Percentiles rank a stretch among this genome's conserved stretches.
Evolutionary conservation across 1,140 invertebrate genomes (phyloP).

Genomic region (Drosophila santomea): DNA sequence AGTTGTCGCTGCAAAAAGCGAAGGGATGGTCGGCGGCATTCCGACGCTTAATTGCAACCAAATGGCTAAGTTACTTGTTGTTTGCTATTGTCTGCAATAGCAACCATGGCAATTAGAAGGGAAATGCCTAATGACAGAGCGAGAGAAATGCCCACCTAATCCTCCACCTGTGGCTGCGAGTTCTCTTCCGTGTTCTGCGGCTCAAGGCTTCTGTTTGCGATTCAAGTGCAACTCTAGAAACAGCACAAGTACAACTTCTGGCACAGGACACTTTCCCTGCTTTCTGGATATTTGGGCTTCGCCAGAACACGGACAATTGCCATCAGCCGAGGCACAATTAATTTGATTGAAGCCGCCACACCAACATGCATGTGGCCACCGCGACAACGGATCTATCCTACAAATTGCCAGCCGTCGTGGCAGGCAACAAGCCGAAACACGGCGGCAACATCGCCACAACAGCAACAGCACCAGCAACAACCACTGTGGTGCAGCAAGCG

Average conservation of each 20-base stretch:
- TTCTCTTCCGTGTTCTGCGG: neutral
- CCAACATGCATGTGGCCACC: constrained; percentile 44
- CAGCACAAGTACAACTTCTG: no score
- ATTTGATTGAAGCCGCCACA: constrained; percentile 84
- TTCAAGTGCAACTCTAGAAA: no score
- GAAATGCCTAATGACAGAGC: constrained; percentile 46
- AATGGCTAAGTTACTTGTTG: constrained; percentile 18
- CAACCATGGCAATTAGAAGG: constrained; percentile 33
- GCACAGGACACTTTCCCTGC: neutral
- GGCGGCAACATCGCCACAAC: constrained; percentile 12
- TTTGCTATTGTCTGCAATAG: constrained; percentile 26
- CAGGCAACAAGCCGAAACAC: constrained; percentile 23
- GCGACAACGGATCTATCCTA: constrained; percentile 67
- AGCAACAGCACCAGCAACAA: constrained; percentile 44
- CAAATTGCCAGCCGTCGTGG: constrained; percentile 57
- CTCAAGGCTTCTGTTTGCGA: no score
- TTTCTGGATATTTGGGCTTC: neutral
- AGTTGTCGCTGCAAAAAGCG: neutral
- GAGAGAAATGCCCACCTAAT: neutral
- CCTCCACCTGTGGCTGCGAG: constrained; percentile 20
- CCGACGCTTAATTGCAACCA: constrained; percentile 39
- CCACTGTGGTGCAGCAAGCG: constrained; percentile 67
- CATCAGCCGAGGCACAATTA: constrained; percentile 61
- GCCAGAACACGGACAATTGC: constrained; percentile 8
- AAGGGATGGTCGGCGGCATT: neutral